Evolutionary conservation across 1,140 invertebrate genomes (phyloP).

Genomic region (Thalassaphorura encarpata): DNA sequence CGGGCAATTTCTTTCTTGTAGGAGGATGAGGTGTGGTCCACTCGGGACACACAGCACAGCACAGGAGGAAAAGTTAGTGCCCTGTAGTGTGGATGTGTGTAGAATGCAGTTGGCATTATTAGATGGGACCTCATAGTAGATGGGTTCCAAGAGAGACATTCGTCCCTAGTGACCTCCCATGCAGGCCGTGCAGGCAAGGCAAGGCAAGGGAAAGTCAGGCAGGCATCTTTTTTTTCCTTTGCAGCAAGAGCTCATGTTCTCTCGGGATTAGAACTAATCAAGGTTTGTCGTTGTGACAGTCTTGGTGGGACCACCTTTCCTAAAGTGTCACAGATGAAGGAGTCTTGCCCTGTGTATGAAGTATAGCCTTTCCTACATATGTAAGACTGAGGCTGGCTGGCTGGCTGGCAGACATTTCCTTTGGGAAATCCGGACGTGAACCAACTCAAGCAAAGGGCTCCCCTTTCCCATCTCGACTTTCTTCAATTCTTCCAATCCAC

Average conservation of each 20-base stretch:
- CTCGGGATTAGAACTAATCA: constrained; percentile 32
- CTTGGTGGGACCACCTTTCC: constrained; percentile 32
- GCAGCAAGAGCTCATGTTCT: neutral
- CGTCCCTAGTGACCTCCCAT: constrained; percentile 2
- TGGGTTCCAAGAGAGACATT: neutral
- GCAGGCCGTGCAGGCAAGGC: neutral
- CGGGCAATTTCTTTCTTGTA: too few relatives aligned
- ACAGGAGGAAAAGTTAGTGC: neutral
- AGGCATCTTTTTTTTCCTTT: neutral
- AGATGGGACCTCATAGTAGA: neutral
- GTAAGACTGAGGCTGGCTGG: neutral
- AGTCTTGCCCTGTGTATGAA: neutral
- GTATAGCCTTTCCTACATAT: neutral
- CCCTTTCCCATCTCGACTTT: too few relatives aligned
- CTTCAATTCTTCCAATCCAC: too few relatives aligned
- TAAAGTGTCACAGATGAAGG: constrained; percentile 27
- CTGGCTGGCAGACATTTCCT: constrained; percentile 11
- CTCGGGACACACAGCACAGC: too few relatives aligned
- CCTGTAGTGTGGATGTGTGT: neutral
- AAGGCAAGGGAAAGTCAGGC: too few relatives aligned
- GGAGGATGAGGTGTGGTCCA: too few relatives aligned
- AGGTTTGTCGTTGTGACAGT: constrained; percentile 33
- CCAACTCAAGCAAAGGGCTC: constrained; percentile 27
- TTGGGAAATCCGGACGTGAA: constrained; percentile 26
- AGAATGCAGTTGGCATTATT: neutral